Base-by-base conservation (phyloP, 2,888 invertebrate genomes). In the Cinara cedri region DNA sequence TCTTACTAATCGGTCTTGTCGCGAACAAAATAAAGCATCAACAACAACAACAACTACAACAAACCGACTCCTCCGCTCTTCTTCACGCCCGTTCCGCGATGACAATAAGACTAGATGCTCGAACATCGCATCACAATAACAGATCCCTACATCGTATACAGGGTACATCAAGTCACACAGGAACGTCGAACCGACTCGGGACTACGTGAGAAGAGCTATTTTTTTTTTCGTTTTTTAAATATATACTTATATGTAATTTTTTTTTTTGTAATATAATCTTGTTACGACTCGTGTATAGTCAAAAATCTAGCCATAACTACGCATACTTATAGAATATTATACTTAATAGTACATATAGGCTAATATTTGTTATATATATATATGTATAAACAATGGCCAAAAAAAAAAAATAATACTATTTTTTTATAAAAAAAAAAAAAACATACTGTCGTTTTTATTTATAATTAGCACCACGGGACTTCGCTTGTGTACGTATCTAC, bases 1-100 rank as follows among this genome's bases (percentile, higher is more conserved):
- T 82, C 71, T 16, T 80, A 80, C 34, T 80, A 72, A 72, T 51
- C 68, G 24, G 24, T 34, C 51, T 21, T 49, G 68, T 42, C 42
- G 26, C 3, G 54, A n/a, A 55, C 54, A 21, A 10, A 44, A 54
- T 34, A 6, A 34, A 54, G 55, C 54, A 19, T 34, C 71, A 8
- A 24, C 55, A 14, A 21, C 63, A 42, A 1, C 62, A 19, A 9
- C 51, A 34, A 16, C 42, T 8, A 42, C 10, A 14, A 26, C n/a
- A 51, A 63, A 42, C 42, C 63, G 13, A 65, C 51, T 65, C 21
- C 3, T 46, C 21, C 13, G 72, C 72, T 34, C 60, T 49, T 60
- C n/a, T n/a, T 49, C 26, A 42, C 21, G 11, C 3, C 8, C 21
- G 14, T 42, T 51, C 42, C 21, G 19, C 51, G 26, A 8, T 10